A percentile compares a stretch with the other conserved stretches of the same genome.
These are phyloP conservation scores for Myopa tessellatipennis DNA, from an alignment of 2,888 invertebrate genomes.

Conservation along the genomic window DNA sequence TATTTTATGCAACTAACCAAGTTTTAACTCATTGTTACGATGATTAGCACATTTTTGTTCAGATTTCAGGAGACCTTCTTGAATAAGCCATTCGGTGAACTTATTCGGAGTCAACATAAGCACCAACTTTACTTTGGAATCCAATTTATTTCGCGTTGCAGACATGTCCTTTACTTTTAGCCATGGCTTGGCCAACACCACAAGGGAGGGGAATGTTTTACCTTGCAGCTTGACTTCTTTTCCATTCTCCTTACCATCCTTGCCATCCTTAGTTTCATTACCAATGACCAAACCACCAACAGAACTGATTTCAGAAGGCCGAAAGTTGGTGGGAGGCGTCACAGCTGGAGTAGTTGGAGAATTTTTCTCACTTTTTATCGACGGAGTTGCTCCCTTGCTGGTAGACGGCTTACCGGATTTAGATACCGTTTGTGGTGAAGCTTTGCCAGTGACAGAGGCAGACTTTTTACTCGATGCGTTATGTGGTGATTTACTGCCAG, in stretches of 20 bases:
- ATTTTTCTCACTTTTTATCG: conserved; percentile 41
- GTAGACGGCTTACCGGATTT: conserved; percentile 26
- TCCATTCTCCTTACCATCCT: conserved; percentile 74
- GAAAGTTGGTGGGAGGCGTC: conserved; percentile 61
- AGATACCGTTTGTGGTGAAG: conserved; percentile 48
- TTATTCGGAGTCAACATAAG: conserved; percentile 84
- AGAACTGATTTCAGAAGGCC: conserved; percentile 79
- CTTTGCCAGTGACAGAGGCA: conserved; percentile 49
- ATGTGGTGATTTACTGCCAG: conserved; percentile 41
- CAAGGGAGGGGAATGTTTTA: conserved; percentile 87
- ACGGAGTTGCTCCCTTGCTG: conserved; percentile 35
- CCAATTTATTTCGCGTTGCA: conserved; percentile 74
- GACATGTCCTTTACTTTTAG: conserved; percentile 77
- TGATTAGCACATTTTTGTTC: conserved; percentile 83
- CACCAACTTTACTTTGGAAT: conserved; percentile 84
- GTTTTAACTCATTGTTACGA: conserved; percentile 76
- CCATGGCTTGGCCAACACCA: conserved; percentile 85
- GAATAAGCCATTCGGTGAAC: conserved; percentile 91
- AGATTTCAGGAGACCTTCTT: conserved; percentile 82
- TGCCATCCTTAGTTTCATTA: conserved; percentile 69
- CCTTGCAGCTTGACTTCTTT: conserved; percentile 82
- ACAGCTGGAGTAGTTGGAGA: conserved; percentile 31
- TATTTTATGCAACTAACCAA: conserved; percentile 70
- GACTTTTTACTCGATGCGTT: conserved; percentile 25
- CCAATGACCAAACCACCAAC: conserved; percentile 79